Percentiles rank a stretch among this genome's conserved stretches.
phyloP scores from a whole-genome alignment of 2,113 vertebrate genomes.

The human region GRCh38 chr2:233049001-233049500 shows the following conservation, averaged over 20 bases:
- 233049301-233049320: background rate
- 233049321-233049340: background rate
- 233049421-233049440: too few relatives aligned
- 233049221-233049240: background rate
- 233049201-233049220: too few relatives aligned
- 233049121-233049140: background rate
- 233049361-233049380: background rate
- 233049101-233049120: background rate
- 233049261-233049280: background rate
- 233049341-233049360: background rate
- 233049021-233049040: background rate
- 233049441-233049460: background rate
- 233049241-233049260: background rate
- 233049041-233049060: too few relatives aligned
- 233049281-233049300: background rate
- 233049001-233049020: background rate
- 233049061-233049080: background rate
- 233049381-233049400: background rate
- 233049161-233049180: too few relatives aligned
- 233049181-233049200: background rate
- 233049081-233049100: background rate
- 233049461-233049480: background rate
- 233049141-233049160: background rate
- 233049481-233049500: background rate
- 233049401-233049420: background rate